A percentile compares a stretch with the other conserved stretches of the same genome.
These are phyloP conservation scores for Ambastaia sidthimunki DNA, from an alignment of 2,797 vertebrate species.

Conservation along the genomic window DNA sequence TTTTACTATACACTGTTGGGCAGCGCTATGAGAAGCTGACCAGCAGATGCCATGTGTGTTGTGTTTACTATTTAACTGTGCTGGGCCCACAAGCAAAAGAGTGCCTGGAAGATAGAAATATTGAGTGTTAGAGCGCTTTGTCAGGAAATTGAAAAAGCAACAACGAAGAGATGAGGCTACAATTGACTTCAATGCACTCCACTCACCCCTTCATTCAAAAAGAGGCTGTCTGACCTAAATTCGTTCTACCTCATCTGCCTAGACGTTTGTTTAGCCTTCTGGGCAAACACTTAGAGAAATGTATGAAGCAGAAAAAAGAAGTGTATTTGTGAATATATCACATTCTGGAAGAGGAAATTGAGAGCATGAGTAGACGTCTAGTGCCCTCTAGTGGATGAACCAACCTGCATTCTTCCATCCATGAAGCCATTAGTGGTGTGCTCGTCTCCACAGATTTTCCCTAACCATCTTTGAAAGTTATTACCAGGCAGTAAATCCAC, in stretches of 20 bases:
- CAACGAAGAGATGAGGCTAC: constrained; percentile 60
- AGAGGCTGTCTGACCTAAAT: constrained; percentile 80
- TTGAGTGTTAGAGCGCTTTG: constrained; percentile 55
- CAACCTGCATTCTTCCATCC: constrained; percentile 37
- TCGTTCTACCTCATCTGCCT: constrained; percentile 81
- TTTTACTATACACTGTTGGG: background rate
- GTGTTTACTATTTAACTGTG: constrained; percentile 42
- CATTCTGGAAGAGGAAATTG: constrained; percentile 58
- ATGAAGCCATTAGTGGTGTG: constrained; percentile 48
- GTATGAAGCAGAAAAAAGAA: constrained; percentile 73
- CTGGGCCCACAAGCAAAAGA: constrained; percentile 35
- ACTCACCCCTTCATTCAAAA: constrained; percentile 72
- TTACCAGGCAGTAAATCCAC: constrained; percentile 57
- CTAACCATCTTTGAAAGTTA: constrained; percentile 66
- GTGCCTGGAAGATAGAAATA: constrained; percentile 22
- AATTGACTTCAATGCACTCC: constrained; percentile 71
- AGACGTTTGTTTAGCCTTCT: constrained; percentile 85
- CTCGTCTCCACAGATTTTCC: constrained; percentile 60
- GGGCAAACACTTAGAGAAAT: constrained; percentile 85
- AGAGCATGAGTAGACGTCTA: constrained; percentile 71
- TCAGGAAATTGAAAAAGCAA: constrained; percentile 62
- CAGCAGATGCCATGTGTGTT: background rate
- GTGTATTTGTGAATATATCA: constrained; percentile 76
- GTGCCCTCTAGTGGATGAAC: constrained; percentile 80
- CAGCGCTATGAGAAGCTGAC: background rate